Evolutionary conservation across 2,797 vertebrate species (phyloP), one percentile per base, ranked within the genome.

Genomic region (Arrhamphus sclerolepis): DNA sequence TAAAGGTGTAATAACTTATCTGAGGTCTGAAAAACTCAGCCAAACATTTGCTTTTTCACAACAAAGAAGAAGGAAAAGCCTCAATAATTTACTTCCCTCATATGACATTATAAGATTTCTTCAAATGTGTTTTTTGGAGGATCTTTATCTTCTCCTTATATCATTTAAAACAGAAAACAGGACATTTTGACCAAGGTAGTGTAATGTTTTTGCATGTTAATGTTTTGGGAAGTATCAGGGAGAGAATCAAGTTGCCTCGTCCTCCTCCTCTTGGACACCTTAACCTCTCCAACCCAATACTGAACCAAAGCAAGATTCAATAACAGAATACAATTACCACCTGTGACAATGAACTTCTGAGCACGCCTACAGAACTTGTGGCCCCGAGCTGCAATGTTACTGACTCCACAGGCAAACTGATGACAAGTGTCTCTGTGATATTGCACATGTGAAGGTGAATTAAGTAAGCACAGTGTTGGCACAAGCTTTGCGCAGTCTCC

Each of bases 391-490:
- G 51, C 9, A 47, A 26, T 34, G 68, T 70, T 28, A 49, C 21
- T 13, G 31, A 29, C 39, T 50, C 28, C 31, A 29, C 28, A 1
- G 9, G 28, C 49, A 70, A 50, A 50, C 34, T 13, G 34, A 5
- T 38, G 14, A 38, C 34, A 38, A 38, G 34, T 38, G 67, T 74
- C 47, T 43, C 60, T 56, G 22, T 58, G 65, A 67, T 49, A 55
- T 14, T 56, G 48, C 74, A 22, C 18, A 72, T 42, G 56, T 77
- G 68, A 84, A 81, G 77, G 76, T 84, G 83, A 83, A 78, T 76
- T 67, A 68, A 56, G 31, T 67, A 82, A 75, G 66, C 55, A 74
- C 78, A 75, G 34, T 8, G 19, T 59, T 75, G 74, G 73, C 72
- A 78, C 44, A 46, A 48, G 57, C 70, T 48, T 47, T 21, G 40